A percentile compares a stretch with the other conserved stretches of the same genome.
Evolutionary conservation across 2,113 vertebrate species (phyloP).

Genomic region (Uria lomvia): DNA sequence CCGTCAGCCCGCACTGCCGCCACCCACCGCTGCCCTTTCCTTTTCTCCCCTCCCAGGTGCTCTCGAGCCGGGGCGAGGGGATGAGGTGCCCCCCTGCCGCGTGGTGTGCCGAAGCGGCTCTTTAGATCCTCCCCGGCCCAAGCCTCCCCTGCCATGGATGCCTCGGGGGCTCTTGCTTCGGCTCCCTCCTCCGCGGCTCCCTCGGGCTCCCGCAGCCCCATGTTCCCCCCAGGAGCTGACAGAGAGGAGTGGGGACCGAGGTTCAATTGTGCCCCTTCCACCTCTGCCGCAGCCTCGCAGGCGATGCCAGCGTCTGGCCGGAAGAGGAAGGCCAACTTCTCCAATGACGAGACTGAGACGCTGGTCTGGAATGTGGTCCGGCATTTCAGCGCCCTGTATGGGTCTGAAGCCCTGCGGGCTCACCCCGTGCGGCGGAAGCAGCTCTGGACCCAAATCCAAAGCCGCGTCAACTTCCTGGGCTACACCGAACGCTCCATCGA

Average conservation of each 20-base stretch:
- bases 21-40: slow-evolving; percentile 45
- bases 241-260: slow-evolving; percentile 62
- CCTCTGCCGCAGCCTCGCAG: slow-evolving; percentile 58
- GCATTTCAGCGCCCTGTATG: slow-evolving; percentile 71
- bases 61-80: slow-evolving; percentile 49
- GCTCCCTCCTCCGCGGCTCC: slow-evolving; percentile 55
- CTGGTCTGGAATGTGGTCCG: slow-evolving; percentile 72
- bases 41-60: slow-evolving; percentile 59
- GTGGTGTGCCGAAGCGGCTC: slow-evolving; percentile 19
- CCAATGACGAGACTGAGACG: slow-evolving; percentile 74
- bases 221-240: slow-evolving; percentile 60
- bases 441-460: slow-evolving; percentile 62
- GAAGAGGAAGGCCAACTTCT: slow-evolving; percentile 68
- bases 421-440: slow-evolving; percentile 64
- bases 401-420: slow-evolving; percentile 69
- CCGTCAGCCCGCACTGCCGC: neutral
- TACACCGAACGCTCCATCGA: slow-evolving; percentile 74
- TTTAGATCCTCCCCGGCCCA: slow-evolving; percentile 45
- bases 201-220: slow-evolving; percentile 52
- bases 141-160: slow-evolving; percentile 44
- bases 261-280: slow-evolving; percentile 69
- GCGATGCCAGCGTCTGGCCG: slow-evolving; percentile 6
- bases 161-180: slow-evolving; percentile 46
- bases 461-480: slow-evolving; percentile 68
- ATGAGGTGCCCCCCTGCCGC: slow-evolving; percentile 40